Evolutionary conservation across 2,888 invertebrate species (phyloP), one percentile per base, ranked within the genome.

Genomic region (Agriopis marginaria): DNA sequence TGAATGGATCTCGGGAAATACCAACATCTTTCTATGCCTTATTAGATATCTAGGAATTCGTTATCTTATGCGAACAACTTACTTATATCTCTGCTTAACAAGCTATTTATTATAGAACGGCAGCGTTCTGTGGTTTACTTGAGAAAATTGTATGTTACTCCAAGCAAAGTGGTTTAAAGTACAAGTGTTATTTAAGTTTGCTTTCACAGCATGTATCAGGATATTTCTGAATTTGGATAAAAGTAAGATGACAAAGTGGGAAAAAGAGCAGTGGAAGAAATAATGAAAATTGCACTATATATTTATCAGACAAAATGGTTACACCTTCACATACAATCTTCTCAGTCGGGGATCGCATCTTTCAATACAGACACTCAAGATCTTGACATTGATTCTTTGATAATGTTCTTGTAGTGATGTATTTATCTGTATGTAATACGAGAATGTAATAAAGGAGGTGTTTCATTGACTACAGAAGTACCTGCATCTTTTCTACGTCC

Each of bases 311-410:
- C 1, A 40, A 40, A 7, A 40, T 6, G 40, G 40, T 6, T 40
- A 0, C 40, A 40, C 8, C 8, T 40, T 40, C 8, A 40, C 8
- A 40, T 40, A 47, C 11, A 47, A 47, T 47, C 56, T 65, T 40
- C 17, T 42, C 44, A 44, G 11, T 39, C 53, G 11, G 32, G 53
- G 8, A 53, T 32, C 32, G 53, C 12, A 53, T 11, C 8, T 40
- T 55, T 40, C 14, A 11, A 14, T 40, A 8, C 11, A 11, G 23
- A 65, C 32, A 59, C 49, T 63, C 64, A 62, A 55, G 66, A 65
- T 63, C 62, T 59, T 61, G 60, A 66, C 66, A 42, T 66, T 66
- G 66, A 66, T 66, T 66, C 40, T 62, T 56, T 63, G 66, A 70
- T 68, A 66, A 74, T 60, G 60, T 54, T 68, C 62, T 23, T 65